A percentile compares a stretch with the other conserved stretches of the same genome.
phyloP scores from a whole-genome alignment of 1,140 invertebrate species.

The Bursaphelenchus mucronatus region DNA sequence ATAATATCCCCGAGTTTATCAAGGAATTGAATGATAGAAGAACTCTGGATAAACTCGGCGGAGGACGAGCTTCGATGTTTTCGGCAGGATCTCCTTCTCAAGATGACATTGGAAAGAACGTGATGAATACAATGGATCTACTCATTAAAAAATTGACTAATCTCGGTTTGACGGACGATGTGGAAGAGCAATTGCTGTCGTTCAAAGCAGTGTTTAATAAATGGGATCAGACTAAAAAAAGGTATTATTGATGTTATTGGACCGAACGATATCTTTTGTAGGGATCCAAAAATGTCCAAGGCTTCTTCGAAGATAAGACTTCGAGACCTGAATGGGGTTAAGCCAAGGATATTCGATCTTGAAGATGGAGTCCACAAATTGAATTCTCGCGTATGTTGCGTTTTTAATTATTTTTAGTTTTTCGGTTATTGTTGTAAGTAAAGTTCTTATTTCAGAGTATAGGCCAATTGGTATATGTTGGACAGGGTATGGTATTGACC shows the following conservation, averaged over 20 bases:
- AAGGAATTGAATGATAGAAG: constrained; percentile 23
- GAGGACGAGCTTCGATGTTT: constrained; percentile 32
- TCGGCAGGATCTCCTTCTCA: not conserved
- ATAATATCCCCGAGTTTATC: constrained; percentile 25
- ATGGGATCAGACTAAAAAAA: constrained; percentile 23
- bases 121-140: not conserved
- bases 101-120: constrained; percentile 3
- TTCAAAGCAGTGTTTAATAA: constrained; percentile 36
- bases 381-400: not conserved
- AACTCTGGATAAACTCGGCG: constrained; percentile 44
- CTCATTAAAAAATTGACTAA: constrained; percentile 34
- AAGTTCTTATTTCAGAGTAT: too few species aligned
- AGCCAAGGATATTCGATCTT: constrained; percentile 32
- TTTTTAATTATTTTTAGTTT: too few species aligned
- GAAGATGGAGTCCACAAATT: constrained; percentile 27
- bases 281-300: constrained; percentile 3
- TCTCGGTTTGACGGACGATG: constrained; percentile 29
- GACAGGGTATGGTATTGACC: constrained; percentile 22
- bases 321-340: constrained; percentile 9
- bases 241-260: not conserved
- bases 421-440: too few species aligned
- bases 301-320: constrained; percentile 9
- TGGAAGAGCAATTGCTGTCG: constrained; percentile 41
- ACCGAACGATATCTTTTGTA: too few species aligned
- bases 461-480: constrained; percentile 3